phyloP scores from a whole-genome alignment of 2,113 vertebrate species.

The Grammomys dolichurus region DNA sequence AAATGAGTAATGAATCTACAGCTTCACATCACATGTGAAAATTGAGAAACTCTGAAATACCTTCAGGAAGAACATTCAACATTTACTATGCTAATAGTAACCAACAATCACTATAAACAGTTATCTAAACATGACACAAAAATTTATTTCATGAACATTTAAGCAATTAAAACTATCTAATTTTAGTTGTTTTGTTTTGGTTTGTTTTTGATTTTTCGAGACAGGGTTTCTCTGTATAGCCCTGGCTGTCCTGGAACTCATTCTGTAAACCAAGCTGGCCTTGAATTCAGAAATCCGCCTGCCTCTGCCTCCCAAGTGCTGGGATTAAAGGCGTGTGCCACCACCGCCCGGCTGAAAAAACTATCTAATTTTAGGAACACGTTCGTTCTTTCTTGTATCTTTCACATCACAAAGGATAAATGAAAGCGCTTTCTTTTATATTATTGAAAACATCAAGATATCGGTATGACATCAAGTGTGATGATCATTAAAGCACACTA shows the following conservation, averaged over 20 bases:
- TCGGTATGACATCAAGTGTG: neutral
- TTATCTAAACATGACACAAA: neutral
- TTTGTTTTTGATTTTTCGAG: too few relatives aligned
- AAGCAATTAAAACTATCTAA: neutral
- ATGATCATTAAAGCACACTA: neutral
- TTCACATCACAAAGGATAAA: conserved; percentile 12
- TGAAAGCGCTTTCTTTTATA: neutral
- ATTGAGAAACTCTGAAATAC: neutral
- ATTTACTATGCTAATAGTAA: neutral
- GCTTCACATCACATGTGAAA: neutral
- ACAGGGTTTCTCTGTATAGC: too few relatives aligned
- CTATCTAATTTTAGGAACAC: conserved; percentile 17
- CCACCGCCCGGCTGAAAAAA: neutral
- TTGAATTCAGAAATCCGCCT: too few relatives aligned
- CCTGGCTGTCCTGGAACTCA: too few relatives aligned
- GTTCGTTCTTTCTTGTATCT: conserved; percentile 12
- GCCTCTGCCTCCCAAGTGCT: too few relatives aligned
- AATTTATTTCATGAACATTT: conserved; percentile 7
- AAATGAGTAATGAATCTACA: neutral
- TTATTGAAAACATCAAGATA: neutral
- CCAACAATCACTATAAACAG: neutral
- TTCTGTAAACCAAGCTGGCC: too few relatives aligned
- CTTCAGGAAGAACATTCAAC: neutral
- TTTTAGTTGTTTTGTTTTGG: neutral
- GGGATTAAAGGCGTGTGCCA: too few relatives aligned